Evolutionary conservation across 1,140 invertebrate genomes (phyloP).

Genomic region (Leptinotarsa undecemlineata): DNA sequence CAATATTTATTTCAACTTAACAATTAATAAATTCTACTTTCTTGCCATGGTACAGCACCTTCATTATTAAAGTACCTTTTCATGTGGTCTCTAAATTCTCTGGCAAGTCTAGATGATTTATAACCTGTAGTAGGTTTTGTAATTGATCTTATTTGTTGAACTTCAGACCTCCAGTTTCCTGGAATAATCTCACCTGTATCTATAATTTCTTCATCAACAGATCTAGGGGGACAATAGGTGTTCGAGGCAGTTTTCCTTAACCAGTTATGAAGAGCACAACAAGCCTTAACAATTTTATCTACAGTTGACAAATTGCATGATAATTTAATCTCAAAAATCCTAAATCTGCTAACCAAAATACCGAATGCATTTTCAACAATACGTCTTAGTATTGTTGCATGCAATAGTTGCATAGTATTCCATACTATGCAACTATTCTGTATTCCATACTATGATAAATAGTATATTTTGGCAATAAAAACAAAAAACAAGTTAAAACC

Average conservation of each 20-base stretch:
- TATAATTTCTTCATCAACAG: constrained; percentile 10
- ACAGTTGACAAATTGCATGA: not conserved
- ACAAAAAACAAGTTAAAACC: not conserved
- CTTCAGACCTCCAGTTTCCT: not conserved
- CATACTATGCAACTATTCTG: not conserved
- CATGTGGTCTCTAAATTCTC: constrained; percentile 1
- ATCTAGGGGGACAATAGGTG: not conserved
- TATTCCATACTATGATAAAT: not conserved
- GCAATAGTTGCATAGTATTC: too few relatives aligned
- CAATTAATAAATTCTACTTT: constrained; percentile 8
- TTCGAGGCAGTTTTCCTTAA: not conserved
- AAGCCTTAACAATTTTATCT: not conserved
- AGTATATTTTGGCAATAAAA: not conserved
- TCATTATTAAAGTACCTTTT: constrained; percentile 1
- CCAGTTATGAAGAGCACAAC: constrained; percentile 10
- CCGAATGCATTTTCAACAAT: constrained; percentile 59
- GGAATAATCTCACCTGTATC: not conserved
- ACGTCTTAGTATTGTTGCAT: too few relatives aligned
- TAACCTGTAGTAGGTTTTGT: not conserved
- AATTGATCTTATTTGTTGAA: constrained; percentile 2
- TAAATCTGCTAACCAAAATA: constrained; percentile 52
- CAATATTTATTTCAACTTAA: not conserved
- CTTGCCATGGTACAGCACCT: constrained; percentile 3
- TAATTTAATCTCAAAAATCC: constrained; percentile 44
- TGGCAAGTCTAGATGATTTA: not conserved